Evolutionary conservation across 2,888 invertebrate species (phyloP), one percentile per base, ranked within the genome.

Genomic region (Lordiphosa andalusiaca): DNA sequence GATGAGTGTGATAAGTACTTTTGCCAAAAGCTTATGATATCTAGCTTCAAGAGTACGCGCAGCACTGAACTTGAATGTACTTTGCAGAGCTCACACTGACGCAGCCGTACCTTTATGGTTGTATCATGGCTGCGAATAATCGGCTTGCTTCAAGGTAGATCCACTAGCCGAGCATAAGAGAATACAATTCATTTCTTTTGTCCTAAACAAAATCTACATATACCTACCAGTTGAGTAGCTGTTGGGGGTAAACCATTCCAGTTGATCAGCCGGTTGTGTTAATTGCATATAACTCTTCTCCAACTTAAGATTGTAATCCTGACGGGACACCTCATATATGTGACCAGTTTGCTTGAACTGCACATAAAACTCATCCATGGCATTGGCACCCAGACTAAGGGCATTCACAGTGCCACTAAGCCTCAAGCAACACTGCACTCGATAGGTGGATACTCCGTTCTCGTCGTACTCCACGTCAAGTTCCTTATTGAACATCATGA

Each of bases 351-450:
- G 48, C 0, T 51, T 33, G 0, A 69, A 75, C 23, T 85, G 86
- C 6, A 70, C 69, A 44, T 67, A 83, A 37, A 76, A 54, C 5
- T 67, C 46, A 5, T 60, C 44, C 37, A 54, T 39, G 0, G 25
- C 44, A 6, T 51, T 37, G 3, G 37, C 41, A 4, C 68, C 67
- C 6, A 59, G 50, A 1, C 64, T 36, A 0, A 78, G 13, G 0
- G 73, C 71, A 51, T 70, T 73, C 0, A 82, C 67, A 1, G 66
- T 67, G 5, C 81, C 78, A 10, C 36, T 56, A 3, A 85, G 44
- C 0, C 48, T 23, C 5, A 69, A 7, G 4, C 62, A 48, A n/a
- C 37, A 49, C 4, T 52, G 36, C 4, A 71, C 30, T 0, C 23
- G 10, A 42, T 78, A 78, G 5, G 36, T 33, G 0, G 30, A 9